A percentile compares a stretch with the other conserved stretches of the same genome.
Evolutionary conservation across 2,113 vertebrate species (phyloP).

Genomic region (Formicarius rufipectus): DNA sequence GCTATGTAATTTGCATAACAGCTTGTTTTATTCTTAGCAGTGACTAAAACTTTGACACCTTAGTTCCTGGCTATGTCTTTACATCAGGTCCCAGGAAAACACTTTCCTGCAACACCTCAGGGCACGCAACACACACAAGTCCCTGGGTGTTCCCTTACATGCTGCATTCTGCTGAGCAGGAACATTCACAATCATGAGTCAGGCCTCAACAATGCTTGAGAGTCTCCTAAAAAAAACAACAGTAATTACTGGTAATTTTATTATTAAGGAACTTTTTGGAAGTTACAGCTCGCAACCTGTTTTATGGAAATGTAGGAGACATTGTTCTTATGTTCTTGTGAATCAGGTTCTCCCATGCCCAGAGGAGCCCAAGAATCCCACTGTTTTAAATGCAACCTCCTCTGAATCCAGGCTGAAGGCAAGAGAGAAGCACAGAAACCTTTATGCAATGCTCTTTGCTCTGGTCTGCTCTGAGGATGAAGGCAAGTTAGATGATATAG

Average conservation of each 20-base stretch:
- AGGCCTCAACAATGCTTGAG: background rate
- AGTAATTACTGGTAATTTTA: background rate
- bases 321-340: background rate
- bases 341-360: background rate
- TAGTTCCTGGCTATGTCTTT: background rate
- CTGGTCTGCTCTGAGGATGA: background rate
- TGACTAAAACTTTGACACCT: background rate
- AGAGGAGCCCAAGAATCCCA: background rate
- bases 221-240: background rate
- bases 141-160: background rate
- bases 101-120: background rate
- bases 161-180: background rate
- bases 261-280: background rate
- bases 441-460: background rate
- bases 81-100: background rate
- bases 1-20: background rate
- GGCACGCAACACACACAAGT: rapidly evolving
- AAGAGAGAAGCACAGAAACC: background rate
- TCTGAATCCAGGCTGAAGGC: background rate
- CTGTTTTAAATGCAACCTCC: background rate
- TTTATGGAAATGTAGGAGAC: background rate
- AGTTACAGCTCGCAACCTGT: background rate
- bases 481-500: background rate
- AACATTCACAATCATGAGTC: background rate
- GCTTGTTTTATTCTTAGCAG: background rate